Percentiles rank a stretch among this genome's conserved stretches.
Evolutionary conservation across 92 coral and sea anemone genomes (phyloP).

Genomic region (Pocillopora grandis): DNA sequence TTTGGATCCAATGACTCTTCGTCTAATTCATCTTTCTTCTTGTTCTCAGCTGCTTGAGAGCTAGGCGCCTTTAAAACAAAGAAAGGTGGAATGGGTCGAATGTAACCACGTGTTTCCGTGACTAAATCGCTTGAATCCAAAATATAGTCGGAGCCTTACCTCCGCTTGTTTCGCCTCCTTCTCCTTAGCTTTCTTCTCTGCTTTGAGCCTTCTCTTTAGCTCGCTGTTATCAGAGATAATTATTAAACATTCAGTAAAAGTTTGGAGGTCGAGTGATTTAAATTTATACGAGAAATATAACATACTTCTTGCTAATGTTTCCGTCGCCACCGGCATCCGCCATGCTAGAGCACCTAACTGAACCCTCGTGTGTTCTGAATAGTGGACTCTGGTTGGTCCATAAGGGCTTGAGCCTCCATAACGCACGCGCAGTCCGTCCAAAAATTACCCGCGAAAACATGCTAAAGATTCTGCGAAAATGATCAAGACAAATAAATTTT

Average conservation of each 20-base stretch:
- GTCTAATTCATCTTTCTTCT: slow-evolving; percentile 80
- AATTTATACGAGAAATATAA: background rate
- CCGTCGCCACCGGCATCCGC: slow-evolving; percentile 91
- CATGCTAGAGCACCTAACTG: slow-evolving; percentile 66
- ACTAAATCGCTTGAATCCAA: background rate
- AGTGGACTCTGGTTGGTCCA: slow-evolving; percentile 65
- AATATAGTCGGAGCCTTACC: slow-evolving; percentile 48
- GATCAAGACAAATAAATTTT: background rate
- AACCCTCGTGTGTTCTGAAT: slow-evolving; percentile 57
- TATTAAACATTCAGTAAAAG: background rate
- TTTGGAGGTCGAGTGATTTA: background rate
- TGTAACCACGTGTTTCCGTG: slow-evolving; percentile 30
- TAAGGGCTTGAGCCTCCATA: slow-evolving; percentile 53
- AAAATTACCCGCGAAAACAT: slow-evolving; percentile 65
- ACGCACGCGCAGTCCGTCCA: slow-evolving; percentile 66
- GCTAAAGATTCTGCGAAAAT: slow-evolving; percentile 14
- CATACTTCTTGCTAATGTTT: slow-evolving; percentile 92
- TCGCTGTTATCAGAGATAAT: slow-evolving; percentile 56
- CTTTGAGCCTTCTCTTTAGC: slow-evolving; percentile 87
- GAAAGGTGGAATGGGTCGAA: background rate
- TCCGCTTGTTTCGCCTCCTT: slow-evolving; percentile 81
- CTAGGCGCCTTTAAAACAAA: slow-evolving; percentile 38
- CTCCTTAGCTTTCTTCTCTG: slow-evolving; percentile 96
- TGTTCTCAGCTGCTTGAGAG: slow-evolving; percentile 55
- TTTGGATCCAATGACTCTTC: slow-evolving; percentile 96